Base-by-base conservation (phyloP, 2,797 vertebrate genomes). In the Echiichthys vipera region DNA sequence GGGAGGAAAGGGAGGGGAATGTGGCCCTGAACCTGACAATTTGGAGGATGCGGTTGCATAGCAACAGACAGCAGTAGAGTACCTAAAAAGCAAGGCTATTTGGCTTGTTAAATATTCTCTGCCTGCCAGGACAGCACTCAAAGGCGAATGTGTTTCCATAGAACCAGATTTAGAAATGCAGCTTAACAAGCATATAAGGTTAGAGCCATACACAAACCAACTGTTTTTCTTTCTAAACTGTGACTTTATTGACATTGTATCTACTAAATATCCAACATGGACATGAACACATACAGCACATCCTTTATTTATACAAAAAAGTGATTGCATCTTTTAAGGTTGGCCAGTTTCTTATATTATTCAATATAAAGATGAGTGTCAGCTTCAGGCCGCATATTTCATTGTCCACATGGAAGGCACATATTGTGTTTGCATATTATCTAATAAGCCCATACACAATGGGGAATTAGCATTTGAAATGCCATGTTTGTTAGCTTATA, bases 21-120 rank as follows among this genome's bases (percentile, higher is more conserved):
- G 78, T 91, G 92, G 92, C 87, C 88, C 95, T 94, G 82, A 94
- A 96, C 95, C 96, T 90, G 84, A 87, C 95, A 95, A 70, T 62
- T 91, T 92, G 88, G 90, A 90, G 91, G 80, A 89, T 88, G 92
- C 71, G 68, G 90, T 93, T 91, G 91, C 91, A 85, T 92, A 91
- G 90, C 87, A 91, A 93, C 87, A 88, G 85, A 83, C 83, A 89
- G 87, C 84, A 88, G 86, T 79, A 68, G 65, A 90, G 81, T 86
- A 86, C 88, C 91, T 90, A 88, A 89, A 93, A 90, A 86, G 68
- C 69, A 71, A 68, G 87, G 84, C 83, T 87, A 86, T 90, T 91
- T 89, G 84, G 90, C 84, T 87, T 84, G 83, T 90, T 91, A 84
- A 90, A 92, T 91, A 89, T 90, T 90, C 89, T 77, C 58, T 73